A percentile compares a stretch with the other conserved stretches of the same genome.
phyloP scores from a whole-genome alignment of 2,113 vertebrate species.

The Cnemophilus loriae region DNA sequence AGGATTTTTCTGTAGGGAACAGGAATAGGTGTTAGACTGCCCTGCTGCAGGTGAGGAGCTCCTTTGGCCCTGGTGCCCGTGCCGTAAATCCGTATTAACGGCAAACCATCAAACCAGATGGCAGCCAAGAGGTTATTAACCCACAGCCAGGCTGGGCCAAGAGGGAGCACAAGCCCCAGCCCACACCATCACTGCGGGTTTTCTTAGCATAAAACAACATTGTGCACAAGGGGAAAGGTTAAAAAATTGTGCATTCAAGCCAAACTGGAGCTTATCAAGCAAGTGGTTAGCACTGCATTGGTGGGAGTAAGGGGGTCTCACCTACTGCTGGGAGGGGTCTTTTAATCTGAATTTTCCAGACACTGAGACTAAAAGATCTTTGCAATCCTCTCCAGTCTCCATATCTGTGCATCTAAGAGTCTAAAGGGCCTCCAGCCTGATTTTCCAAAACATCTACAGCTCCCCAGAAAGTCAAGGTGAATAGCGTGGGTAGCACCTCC shows the following conservation, averaged over 20 bases:
- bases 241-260: neutral
- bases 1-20: neutral
- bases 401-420: neutral
- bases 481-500: neutral
- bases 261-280: neutral
- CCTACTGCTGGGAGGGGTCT: neutral
- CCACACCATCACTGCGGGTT: neutral
- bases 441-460: neutral
- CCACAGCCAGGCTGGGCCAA: slow-evolving; percentile 11
- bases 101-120: neutral
- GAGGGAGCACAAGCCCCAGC: neutral
- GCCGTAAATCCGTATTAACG: neutral
- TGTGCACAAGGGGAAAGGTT: neutral
- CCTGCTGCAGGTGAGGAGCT: neutral
- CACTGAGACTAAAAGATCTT: neutral
- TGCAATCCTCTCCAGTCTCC: neutral
- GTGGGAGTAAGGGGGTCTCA: neutral
- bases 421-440: neutral
- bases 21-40: neutral
- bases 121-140: neutral
- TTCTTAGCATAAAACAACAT: neutral
- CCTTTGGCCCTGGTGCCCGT: neutral
- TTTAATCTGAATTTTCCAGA: neutral
- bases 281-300: neutral
- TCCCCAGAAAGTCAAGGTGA: neutral